Base-by-base conservation (phyloP, 2,888 invertebrate species). In the Dermolepida albohirtum region DNA sequence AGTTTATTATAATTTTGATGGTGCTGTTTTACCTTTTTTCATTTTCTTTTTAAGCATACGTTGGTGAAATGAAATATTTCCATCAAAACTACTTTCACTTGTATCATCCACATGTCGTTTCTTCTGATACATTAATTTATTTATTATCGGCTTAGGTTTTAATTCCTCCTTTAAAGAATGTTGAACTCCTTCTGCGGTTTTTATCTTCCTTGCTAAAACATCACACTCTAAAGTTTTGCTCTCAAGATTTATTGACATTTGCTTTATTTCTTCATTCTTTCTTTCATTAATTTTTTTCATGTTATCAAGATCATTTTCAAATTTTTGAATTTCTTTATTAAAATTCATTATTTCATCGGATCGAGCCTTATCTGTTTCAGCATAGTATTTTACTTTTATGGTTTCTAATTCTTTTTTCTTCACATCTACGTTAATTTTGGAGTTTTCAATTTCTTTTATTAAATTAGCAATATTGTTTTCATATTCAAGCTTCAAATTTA, bases 51-150 rank as follows among this genome's bases (percentile, higher is more conserved):
- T 62, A 29, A 47, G 29, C 12, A 43, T 27, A 27, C 59, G 59
- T 16, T 34, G 14, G 34, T 47, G 34, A 39, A 62, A 62, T 62
- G 59, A 44, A 16, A 47, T 16, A 12, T 12, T 34, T 12, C 10
- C 54, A 40, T 67, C 67, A 44, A 50, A 39, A 43, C 67, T 67
- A 17, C 67, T 67, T 16, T 67, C 67, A 14, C 62, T 67, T 16
- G 57, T 62, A 4, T 39, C 51, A 43, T 67, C 67, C n/a, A 51
- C 17, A 11, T 55, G 29, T n/a, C 51, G 17, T 12, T 67, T 67
- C 4, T 14, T 62, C 1, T 8, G 7, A n/a, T 47, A 39, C 12
- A 27, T 12, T 14, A 12, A 1, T 34, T 62, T 34, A 10, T 47
- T 5, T 6, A 62, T 4, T 0, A n/a, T 39, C 1, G 57, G 49